phyloP scores from a whole-genome alignment of 1,140 invertebrate genomes.

The Anoplophora glabripennis region DNA sequence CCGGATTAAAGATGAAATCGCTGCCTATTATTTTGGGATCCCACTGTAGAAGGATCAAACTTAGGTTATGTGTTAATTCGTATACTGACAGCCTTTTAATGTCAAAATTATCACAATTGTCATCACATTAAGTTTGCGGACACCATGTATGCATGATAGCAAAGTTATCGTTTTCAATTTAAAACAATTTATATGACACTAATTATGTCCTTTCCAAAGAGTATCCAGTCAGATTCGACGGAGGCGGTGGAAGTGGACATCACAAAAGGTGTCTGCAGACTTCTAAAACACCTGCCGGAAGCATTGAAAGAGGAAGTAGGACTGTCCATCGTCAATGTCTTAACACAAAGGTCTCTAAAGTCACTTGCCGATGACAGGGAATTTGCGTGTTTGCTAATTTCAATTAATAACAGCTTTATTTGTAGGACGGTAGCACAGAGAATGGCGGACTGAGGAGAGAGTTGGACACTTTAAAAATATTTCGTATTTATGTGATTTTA shows the following conservation, averaged over 20 bases:
- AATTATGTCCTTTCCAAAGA: conserved; percentile 17
- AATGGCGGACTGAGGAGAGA: conserved; percentile 19
- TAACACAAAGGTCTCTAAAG: conserved; percentile 32
- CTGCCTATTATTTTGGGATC: too few relatives aligned
- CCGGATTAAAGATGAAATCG: too few relatives aligned
- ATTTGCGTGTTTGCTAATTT: conserved; percentile 31
- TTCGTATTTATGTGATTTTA: neutral
- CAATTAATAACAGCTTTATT: conserved; percentile 35
- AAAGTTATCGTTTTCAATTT: too few relatives aligned
- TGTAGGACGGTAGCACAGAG: conserved; percentile 40
- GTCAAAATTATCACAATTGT: too few relatives aligned
- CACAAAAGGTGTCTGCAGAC: conserved; percentile 28
- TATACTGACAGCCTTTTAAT: too few relatives aligned
- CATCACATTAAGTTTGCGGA: too few relatives aligned
- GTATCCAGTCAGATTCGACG: conserved; percentile 8
- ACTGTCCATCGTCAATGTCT: conserved; percentile 29
- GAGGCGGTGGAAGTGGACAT: conserved; percentile 17
- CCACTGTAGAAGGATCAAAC: too few relatives aligned
- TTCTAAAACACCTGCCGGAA: conserved; percentile 36
- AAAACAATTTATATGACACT: too few relatives aligned
- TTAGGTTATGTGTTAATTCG: too few relatives aligned
- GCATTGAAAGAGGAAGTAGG: conserved; percentile 34
- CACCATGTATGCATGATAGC: too few relatives aligned
- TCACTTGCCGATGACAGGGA: conserved; percentile 34
- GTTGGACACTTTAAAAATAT: neutral